These are phyloP conservation scores for Apamea epomidion DNA, from an alignment of 2,888 invertebrate species.

Conservation along the genomic window DNA sequence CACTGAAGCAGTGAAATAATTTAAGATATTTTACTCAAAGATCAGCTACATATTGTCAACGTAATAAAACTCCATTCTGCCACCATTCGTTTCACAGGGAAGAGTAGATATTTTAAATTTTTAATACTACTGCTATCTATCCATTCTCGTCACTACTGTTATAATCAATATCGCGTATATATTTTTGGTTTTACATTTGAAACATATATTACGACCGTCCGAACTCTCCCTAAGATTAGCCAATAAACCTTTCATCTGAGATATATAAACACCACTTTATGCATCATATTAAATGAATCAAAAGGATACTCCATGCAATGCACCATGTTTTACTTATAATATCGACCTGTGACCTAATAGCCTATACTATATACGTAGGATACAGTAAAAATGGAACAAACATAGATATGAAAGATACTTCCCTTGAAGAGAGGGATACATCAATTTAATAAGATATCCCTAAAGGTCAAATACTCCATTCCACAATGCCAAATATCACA, in stretches of 20 bases:
- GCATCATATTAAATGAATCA: slow-evolving; percentile 69
- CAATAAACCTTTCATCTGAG: slow-evolving; percentile 66
- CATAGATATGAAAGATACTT: slow-evolving; percentile 57
- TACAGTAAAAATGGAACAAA: slow-evolving; percentile 59
- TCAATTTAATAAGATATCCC: slow-evolving; percentile 51
- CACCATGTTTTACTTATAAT: slow-evolving; percentile 70
- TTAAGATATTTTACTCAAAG: slow-evolving; percentile 51
- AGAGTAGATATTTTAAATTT: slow-evolving; percentile 65
- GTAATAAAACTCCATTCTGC: slow-evolving; percentile 65
- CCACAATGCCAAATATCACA: slow-evolving; percentile 71
- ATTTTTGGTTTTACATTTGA: slow-evolving; percentile 76
- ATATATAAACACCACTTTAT: slow-evolving; percentile 67
- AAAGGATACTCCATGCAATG: slow-evolving; percentile 72
- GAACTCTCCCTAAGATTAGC: slow-evolving; percentile 69
- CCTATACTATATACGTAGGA: slow-evolving; percentile 58
- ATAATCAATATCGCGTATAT: slow-evolving; percentile 71
- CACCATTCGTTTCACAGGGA: slow-evolving; percentile 63
- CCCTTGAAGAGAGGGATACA: slow-evolving; percentile 38
- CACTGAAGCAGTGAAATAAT: slow-evolving; percentile 56
- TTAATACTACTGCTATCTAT: slow-evolving; percentile 71
- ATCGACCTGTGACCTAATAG: slow-evolving; percentile 60
- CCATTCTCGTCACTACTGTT: slow-evolving; percentile 65
- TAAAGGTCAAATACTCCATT: slow-evolving; percentile 52
- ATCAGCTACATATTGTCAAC: slow-evolving; percentile 53
- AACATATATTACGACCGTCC: slow-evolving; percentile 66